Base-by-base conservation (phyloP, 2,797 vertebrate species). In the Aulostomus chinensis region DNA sequence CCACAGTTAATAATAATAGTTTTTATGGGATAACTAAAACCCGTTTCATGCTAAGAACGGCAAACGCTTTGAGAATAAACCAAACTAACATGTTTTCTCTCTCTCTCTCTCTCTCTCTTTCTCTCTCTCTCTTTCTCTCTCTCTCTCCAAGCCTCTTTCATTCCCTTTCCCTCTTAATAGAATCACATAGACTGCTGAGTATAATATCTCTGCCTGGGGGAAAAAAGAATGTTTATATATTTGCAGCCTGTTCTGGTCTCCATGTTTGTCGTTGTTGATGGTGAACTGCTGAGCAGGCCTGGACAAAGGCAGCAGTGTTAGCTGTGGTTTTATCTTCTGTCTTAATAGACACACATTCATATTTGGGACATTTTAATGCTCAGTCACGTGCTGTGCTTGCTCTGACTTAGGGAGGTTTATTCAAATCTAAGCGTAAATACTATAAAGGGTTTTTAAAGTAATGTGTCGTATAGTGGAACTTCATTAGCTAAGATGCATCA, bases 1-100 rank as follows among this genome's bases (percentile, higher is more conserved):
- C 51, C 47, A 53, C 68, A 78, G 63, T 85, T 85, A 81, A 81
- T 86, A 81, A 78, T 52, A 81, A 73, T 61, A 75, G 73, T 72
- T 76, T 78, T 81, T 73, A 72, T 43, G 37, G 49, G 51, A 69
- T 82, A 80, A 80, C 58, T 84, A 56, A 85, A 88, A 88, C 78
- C 54, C 78, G 74, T 62, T 83, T 76, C 41, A 63, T 36, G 68
- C 56, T 52, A 59, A 67, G 70, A 57, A n/a, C n/a, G n/a, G n/a
- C n/a, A n/a, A n/a, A n/a, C n/a, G 64, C 48, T 72, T 58, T 37
- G 39, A 68, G 57, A 80, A 63, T 76, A 72, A 85, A 78, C 33
- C 46, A 76, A 73, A 69, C 65, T 66, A 51, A 71, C 48, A 51
- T 42, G 47, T 52, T 75, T 76, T 61, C 64, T 64, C 45, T 45